Conservation (phyloP, 2,888 invertebrate species). For the Tinea pellionella region DNA sequence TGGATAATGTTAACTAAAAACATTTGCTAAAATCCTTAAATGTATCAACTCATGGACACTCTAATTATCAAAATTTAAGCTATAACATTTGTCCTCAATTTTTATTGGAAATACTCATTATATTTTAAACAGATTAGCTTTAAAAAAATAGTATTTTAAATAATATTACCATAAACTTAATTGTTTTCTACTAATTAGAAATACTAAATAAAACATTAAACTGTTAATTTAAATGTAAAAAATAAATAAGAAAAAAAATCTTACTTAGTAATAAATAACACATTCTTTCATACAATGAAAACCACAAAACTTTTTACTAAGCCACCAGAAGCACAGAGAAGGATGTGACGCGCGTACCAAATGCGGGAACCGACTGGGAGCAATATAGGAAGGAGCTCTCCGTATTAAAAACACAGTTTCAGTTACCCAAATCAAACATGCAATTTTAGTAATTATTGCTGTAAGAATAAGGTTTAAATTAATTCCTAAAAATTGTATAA, state of each 20-base stretch:
- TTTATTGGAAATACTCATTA: not conserved
- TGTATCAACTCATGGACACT: constrained; percentile 12
- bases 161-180: no score
- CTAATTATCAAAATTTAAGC: constrained; percentile 12
- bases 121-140: not conserved
- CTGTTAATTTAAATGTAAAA: no score
- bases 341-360: constrained; percentile 21
- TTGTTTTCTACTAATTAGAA: no score
- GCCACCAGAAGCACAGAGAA: constrained; percentile 25
- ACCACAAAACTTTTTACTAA: constrained; percentile 4
- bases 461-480: not conserved
- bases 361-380: constrained; percentile 25
- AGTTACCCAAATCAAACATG: not conserved
- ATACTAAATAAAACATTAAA: no score
- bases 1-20: no score
- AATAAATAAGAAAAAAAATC: not conserved
- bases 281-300: not conserved
- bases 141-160: no score
- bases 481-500: not conserved
- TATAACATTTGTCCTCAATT: not conserved
- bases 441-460: not conserved
- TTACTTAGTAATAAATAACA: not conserved
- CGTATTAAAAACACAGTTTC: not conserved
- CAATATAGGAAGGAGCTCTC: constrained; percentile 23
- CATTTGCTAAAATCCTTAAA: constrained; percentile 3